Conservation (phyloP, 2,888 invertebrate genomes). For the Lamellibrachia columna region DNA sequence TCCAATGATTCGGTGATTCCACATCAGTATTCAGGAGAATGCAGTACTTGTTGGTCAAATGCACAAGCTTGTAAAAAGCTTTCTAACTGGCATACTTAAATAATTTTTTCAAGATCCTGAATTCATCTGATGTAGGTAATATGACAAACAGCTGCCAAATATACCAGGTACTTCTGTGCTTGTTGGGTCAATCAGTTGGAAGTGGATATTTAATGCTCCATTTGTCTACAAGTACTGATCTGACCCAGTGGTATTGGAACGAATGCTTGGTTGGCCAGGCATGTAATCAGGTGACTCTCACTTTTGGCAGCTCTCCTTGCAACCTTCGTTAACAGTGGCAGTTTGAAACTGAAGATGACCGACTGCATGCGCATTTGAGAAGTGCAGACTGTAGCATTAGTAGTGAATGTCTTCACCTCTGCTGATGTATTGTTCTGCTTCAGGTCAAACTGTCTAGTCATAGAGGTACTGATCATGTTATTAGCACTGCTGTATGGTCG, state of each 20-base stretch:
- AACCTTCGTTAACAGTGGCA: neutral
- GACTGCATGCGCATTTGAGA: neutral
- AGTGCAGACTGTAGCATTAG: neutral
- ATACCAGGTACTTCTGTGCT: neutral
- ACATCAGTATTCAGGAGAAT: neutral
- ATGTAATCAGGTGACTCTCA: neutral
- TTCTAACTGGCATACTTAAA: too few species aligned
- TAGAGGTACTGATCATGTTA: neutral
- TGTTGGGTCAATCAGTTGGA: neutral
- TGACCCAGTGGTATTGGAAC: neutral
- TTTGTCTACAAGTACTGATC: neutral
- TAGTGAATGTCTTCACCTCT: neutral
- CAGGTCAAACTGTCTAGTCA: neutral
- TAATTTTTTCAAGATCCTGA: too few species aligned
- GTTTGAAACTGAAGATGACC: neutral
- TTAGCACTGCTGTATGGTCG: neutral
- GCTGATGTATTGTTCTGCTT: conserved; percentile 9
- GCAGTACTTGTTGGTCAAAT: neutral
- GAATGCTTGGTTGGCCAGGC: neutral
- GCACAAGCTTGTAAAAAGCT: neutral
- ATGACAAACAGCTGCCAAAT: too few species aligned
- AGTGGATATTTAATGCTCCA: neutral
- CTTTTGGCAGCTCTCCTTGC: neutral
- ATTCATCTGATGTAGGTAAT: too few species aligned
- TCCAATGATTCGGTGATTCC: neutral